These are phyloP conservation scores for Probosciger aterrimus DNA, from an alignment of 2,113 vertebrate species.

Conservation along the genomic window DNA sequence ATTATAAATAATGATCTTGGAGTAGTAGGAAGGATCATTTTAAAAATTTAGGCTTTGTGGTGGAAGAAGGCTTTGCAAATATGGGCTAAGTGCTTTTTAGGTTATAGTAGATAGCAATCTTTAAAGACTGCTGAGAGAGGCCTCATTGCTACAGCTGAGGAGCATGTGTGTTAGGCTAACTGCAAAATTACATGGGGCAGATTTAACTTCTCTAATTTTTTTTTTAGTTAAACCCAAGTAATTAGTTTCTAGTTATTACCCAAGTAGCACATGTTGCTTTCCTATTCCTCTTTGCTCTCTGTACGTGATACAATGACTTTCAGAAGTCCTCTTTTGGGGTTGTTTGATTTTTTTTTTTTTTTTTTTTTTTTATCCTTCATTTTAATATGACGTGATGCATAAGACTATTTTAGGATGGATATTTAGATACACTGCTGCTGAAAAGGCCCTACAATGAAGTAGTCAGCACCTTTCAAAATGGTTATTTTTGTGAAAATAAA, in stretches of 20 bases:
- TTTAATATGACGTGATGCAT: background rate
- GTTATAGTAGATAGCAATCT: background rate
- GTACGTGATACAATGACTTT: background rate
- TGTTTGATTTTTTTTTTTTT: background rate
- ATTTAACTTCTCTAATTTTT: background rate
- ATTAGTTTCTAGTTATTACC: background rate
- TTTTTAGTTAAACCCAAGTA: background rate
- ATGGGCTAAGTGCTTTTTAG: background rate
- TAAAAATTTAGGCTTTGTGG: background rate
- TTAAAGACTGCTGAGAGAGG: background rate
- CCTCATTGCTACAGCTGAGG: background rate
- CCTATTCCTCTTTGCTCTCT: background rate
- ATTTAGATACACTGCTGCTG: background rate
- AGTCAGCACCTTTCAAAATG: background rate
- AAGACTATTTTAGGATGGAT: background rate
- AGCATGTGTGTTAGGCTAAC: rapidly evolving
- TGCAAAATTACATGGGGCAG: background rate
- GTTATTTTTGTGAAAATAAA: background rate
- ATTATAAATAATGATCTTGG: background rate
- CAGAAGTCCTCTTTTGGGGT: background rate
- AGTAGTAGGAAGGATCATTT: background rate
- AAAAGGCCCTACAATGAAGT: background rate
- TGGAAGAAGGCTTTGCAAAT: background rate
- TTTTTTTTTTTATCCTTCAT: background rate
- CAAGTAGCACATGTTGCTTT: background rate